Percentiles rank a stretch among this genome's conserved stretches.
Evolutionary conservation across 2,888 invertebrate species (phyloP).

Genomic region (Rapana venosa): DNA sequence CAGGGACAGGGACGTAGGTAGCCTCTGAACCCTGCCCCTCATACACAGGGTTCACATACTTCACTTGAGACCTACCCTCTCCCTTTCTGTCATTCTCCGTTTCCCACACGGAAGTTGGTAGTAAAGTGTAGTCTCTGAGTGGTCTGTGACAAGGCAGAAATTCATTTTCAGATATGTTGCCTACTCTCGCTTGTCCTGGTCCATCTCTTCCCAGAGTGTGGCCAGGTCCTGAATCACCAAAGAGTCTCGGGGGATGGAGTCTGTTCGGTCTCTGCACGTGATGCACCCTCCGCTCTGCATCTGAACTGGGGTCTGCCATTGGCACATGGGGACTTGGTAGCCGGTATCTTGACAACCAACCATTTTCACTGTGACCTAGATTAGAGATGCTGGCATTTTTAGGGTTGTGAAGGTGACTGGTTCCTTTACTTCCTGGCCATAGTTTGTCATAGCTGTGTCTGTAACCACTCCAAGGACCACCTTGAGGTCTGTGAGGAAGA

Average conservation of each 20-base stretch:
- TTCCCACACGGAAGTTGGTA: not conserved
- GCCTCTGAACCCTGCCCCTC: conserved; percentile 30
- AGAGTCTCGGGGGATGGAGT: not conserved
- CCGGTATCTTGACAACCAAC: conserved; percentile 33
- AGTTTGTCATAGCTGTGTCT: conserved; percentile 19
- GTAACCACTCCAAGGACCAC: not conserved
- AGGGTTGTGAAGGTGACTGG: not conserved
- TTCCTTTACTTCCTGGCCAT: conserved; percentile 12
- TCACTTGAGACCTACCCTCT: not conserved
- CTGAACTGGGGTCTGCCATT: not conserved
- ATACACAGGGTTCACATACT: conserved; percentile 33
- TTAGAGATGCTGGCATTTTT: not conserved
- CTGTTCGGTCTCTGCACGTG: not conserved
- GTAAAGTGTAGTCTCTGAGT: not conserved
- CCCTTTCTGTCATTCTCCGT: not conserved
- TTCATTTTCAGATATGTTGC: not conserved
- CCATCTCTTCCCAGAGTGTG: not conserved
- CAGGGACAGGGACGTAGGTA: not conserved
- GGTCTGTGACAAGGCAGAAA: not conserved
- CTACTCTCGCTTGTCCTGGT: not conserved
- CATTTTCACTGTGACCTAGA: not conserved
- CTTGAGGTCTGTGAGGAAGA: not conserved
- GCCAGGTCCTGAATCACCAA: not conserved
- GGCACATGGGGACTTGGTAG: conserved; percentile 26
- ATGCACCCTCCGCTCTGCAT: not conserved